Evolutionary conservation across 1,140 invertebrate species (phyloP).

Genomic region (Pinna nobilis): DNA sequence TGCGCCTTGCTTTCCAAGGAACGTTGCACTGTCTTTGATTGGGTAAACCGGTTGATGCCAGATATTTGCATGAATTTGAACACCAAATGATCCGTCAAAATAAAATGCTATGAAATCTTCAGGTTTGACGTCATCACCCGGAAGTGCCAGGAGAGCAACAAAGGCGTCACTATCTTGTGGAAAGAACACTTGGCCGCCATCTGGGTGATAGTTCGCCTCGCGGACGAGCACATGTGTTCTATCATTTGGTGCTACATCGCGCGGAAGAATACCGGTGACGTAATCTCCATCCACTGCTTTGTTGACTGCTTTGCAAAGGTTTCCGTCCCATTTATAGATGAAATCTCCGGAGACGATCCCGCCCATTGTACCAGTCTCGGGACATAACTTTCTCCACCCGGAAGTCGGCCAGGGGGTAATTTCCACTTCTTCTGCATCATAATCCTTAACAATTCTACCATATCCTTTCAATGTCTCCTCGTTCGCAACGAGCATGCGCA

Average conservation of each 20-base stretch:
- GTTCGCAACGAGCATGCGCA: conserved; percentile 33
- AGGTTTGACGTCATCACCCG: conserved; percentile 40
- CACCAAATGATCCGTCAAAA: conserved; percentile 44
- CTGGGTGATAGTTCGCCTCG: conserved; percentile 32
- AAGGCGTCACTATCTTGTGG: conserved; percentile 38
- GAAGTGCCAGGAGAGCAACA: conserved; percentile 38
- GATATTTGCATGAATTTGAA: conserved; percentile 41
- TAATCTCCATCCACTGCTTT: conserved; percentile 13
- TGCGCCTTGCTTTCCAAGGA: conserved; percentile 39
- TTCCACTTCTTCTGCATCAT: conserved; percentile 34
- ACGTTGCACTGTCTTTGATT: conserved; percentile 35
- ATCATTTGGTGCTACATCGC: background rate
- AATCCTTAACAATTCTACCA: conserved; percentile 38
- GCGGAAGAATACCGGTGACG: conserved; percentile 20
- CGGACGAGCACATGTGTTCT: conserved; percentile 25
- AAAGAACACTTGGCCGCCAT: conserved; percentile 29
- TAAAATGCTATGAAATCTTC: conserved; percentile 44
- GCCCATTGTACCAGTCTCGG: background rate
- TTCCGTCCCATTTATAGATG: conserved; percentile 12
- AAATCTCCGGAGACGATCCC: conserved; percentile 26
- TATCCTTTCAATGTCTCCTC: conserved; percentile 37
- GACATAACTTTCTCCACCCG: conserved; percentile 22
- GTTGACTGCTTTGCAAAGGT: conserved; percentile 19
- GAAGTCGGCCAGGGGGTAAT: conserved; percentile 34
- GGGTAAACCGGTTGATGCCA: conserved; percentile 48